Percentiles rank a stretch among this genome's conserved stretches.
Conservation (phyloP, 2,113 vertebrate species). For the Ophiodon elongatus region DNA sequence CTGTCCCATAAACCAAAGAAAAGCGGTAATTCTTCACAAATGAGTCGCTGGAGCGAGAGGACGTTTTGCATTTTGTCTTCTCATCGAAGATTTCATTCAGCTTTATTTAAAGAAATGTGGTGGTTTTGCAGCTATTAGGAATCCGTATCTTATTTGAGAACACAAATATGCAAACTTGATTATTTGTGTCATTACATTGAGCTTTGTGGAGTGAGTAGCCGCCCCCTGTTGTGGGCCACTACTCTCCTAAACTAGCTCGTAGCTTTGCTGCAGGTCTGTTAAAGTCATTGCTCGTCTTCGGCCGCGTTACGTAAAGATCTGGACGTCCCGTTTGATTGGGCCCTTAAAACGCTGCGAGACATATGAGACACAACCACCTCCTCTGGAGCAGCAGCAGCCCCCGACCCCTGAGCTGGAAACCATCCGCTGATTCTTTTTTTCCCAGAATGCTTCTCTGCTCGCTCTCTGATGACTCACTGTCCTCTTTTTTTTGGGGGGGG, state of each 20-base stretch:
- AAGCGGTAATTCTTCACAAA: not conserved
- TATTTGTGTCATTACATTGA: no score
- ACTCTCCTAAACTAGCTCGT: constrained; percentile 3
- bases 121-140: no score
- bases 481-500: not conserved
- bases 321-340: constrained; percentile 32
- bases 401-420: constrained; percentile 39
- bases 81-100: no score
- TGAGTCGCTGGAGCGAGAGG: not conserved
- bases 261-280: constrained; percentile 31
- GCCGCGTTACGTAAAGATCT: constrained; percentile 52
- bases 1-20: not conserved
- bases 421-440: constrained; percentile 1
- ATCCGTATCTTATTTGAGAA: no score
- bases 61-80: not conserved
- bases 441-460: constrained; percentile 14
- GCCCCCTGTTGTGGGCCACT: not conserved
- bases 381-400: constrained; percentile 10
- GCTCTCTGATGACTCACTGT: constrained; percentile 50
- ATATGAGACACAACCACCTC: constrained; percentile 20
- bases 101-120: no score
- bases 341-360: constrained; percentile 29
- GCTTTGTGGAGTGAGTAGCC: constrained; percentile 8
- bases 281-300: constrained; percentile 30
- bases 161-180: no score